A percentile compares a stretch with the other conserved stretches of the same genome.
Evolutionary conservation across 2,888 invertebrate species (phyloP).

Genomic region (Mythimna pallens): DNA sequence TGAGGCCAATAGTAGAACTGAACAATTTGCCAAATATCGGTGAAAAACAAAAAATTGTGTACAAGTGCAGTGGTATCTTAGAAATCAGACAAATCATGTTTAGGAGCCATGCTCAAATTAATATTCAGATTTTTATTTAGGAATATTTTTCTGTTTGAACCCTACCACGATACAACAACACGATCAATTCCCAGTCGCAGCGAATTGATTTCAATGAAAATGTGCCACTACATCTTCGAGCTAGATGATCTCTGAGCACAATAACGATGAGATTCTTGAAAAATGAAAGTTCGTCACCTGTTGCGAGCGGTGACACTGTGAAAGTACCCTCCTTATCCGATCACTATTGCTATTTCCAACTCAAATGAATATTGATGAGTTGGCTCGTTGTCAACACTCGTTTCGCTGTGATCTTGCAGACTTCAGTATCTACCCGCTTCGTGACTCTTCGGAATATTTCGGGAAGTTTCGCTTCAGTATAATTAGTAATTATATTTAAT

Average conservation of each 20-base stretch:
- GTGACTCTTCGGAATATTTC: constrained; percentile 43
- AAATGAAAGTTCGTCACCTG: constrained; percentile 75
- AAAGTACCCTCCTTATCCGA: constrained; percentile 60
- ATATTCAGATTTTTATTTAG: no score
- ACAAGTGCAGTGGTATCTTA: neutral
- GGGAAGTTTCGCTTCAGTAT: constrained; percentile 27
- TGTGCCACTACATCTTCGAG: constrained; percentile 2
- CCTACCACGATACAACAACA: no score
- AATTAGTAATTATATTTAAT: constrained; percentile 59
- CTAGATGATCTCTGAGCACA: constrained; percentile 36
- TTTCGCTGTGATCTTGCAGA: constrained; percentile 37
- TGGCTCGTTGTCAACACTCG: constrained; percentile 54
- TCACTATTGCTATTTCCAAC: constrained; percentile 62
- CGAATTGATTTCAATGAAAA: constrained; percentile 24
- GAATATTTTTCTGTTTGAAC: no score
- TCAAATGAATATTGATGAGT: constrained; percentile 72
- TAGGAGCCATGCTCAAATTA: no score
- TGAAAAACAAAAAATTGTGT: no score
- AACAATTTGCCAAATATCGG: no score
- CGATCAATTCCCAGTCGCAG: constrained; percentile 1
- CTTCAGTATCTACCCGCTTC: constrained; percentile 18
- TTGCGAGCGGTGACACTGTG: constrained; percentile 65
- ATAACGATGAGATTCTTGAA: constrained; percentile 64
- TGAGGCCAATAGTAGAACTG: no score
- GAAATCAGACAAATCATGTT: neutral